Base-by-base conservation (phyloP, 92 coral and sea anemone genomes). In the Actinostola sp. region DNA sequence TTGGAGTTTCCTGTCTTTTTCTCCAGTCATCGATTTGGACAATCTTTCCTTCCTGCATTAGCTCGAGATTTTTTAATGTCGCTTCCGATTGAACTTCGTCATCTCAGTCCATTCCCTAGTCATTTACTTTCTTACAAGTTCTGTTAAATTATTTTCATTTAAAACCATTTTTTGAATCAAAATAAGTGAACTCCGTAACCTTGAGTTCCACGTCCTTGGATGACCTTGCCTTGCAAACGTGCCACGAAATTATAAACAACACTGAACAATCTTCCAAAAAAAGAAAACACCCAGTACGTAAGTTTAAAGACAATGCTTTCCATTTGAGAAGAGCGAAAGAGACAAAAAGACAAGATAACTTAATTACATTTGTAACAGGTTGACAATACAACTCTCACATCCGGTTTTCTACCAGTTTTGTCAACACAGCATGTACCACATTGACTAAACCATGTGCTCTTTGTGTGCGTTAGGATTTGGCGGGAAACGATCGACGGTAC, bases 401-500 rank as follows among this genome's bases (percentile, higher is more conserved):
- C 74, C 74, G 74, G 61, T 50, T 10, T 26, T 15, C 54, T 30
- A 27, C 63, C 9, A 20, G 28, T 68, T 25, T 30, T 64, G 54
- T 11, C 70, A 42, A 64, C 70, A 42, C 17, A 39, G 60, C 72
- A 66, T 58, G 72, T 66, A 66, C 52, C 56, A 8, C n/a, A n/a
- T n/a, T n/a, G n/a, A n/a, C n/a, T n/a, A n/a, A n/a, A 31, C 60
- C 60, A 53, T 53, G 60, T 53, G 60, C 60, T 25, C 20, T 53
- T 25, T 21, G 60, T 53, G 60, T 14, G 20, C 20, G 20, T 48
- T 17, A 23, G 5, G n/a, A 2, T 53, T 53, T 53, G 60, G 60
- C 60, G 60, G 60, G 54, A 17, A 48, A 53, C 20, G 25, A 57
- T 46, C 23, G 4, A 13, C 53, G 15, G 3, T 46, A 16, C 53